Evolutionary conservation across 1,140 invertebrate genomes (phyloP), one percentile per base, ranked within the genome.

Genomic region (Rhopalosiphum maidis): DNA sequence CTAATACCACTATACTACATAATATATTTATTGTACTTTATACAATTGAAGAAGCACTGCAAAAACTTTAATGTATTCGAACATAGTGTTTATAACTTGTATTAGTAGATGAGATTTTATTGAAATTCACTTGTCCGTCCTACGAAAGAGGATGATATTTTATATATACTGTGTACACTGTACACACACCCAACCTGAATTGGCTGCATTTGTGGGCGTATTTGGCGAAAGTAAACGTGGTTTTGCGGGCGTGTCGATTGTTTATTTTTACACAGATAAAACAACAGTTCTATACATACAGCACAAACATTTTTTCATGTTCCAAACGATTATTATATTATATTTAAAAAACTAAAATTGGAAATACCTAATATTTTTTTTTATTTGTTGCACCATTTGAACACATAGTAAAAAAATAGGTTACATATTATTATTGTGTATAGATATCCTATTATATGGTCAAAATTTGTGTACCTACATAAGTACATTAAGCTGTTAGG

Each of bases 261-360:
- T 90, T 55, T 60, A 30, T 37, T 9, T 90, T 23, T 60, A 6
- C n/a, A 18, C 6, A 35, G 54, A 60, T 43, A 55, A 88, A 90
- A 90, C 46, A 51, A 48, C 25, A 43, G 43, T 60, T 60, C 11
- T 68, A 35, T 68, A 41, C 48, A 37, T 37, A 15, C 21, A 9
- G 15, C 25, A 25, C 88, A 89, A 30, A 68, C 37, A 55, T 90
- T 90, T 90, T 43, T 55, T 90, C 89, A 22, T 60, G 89, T 90
- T 90, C n/a, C 88, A 54, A 54, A 89, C 22, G 35, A 89, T 89
- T 89, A 54, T 90, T n/a, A 60, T 68, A 55, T 77, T 90, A 68
- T 90, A 35, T 35, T 54, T 37, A 55, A 35, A 90, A 90, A 90
- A 46, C 6, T 37, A 90, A 90, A 68, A 90, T 43, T 18, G 22